Base-by-base conservation (phyloP, 2,888 invertebrate genomes). In the Caenorhabditis virilis region DNA sequence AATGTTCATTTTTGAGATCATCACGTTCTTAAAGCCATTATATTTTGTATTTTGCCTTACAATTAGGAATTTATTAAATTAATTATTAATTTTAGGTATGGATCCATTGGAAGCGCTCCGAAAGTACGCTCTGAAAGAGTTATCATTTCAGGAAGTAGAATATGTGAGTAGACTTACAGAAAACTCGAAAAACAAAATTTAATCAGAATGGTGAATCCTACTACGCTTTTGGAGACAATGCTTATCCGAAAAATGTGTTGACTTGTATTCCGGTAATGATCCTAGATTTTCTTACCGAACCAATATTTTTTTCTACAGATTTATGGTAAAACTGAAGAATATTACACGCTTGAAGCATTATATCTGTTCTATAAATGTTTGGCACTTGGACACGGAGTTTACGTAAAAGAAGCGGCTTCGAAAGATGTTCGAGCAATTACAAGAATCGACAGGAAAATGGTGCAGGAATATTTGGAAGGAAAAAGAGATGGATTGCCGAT, bases 151-250 rank as follows among this genome's bases (percentile, higher is more conserved):
- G 16, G 69, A 69, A 47, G 56, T 69, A 11, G 54, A 54, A 11
- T 57, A 56, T 25, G 73, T 69, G 13, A 38, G n/a, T n/a, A n/a
- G n/a, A n/a, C n/a, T n/a, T n/a, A n/a, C n/a, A n/a, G n/a, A n/a
- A n/a, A n/a, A n/a, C n/a, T n/a, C n/a, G n/a, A n/a, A n/a, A n/a
- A n/a, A n/a, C n/a, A n/a, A n/a, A n/a, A n/a, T n/a, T n/a, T n/a
- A n/a, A 97, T 75, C 89, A 92, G 77, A 95, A 97, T 86, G 90
- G 92, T 53, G 93, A 94, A 83, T 90, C 89, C 78, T 93, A 94
- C 85, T 94, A 97, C 72, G 93, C 95, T 83, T 98, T 98, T 85
- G 95, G 95, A 9, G 97, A 99, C 86, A 93, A 95, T 85, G 95
- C 95, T 2, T 98, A 95, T 94, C 93, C 93, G 1, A 95, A 94